phyloP scores from a whole-genome alignment of 2,888 invertebrate species.

The Mythimna vitellina region DNA sequence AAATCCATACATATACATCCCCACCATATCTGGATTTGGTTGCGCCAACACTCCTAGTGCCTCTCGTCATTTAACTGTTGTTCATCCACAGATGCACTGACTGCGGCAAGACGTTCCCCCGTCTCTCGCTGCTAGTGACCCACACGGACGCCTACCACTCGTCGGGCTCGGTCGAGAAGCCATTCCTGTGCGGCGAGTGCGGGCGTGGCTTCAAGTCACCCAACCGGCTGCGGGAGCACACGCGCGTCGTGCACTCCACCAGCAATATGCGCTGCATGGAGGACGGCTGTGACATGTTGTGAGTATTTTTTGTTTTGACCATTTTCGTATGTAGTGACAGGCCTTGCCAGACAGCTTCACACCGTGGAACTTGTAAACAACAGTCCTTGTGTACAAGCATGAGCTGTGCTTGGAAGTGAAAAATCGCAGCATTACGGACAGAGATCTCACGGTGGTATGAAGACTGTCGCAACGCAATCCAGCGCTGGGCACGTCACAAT shows the following conservation, averaged over 20 bases:
- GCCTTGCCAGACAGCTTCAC: too few relatives aligned
- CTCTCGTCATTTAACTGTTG: background rate
- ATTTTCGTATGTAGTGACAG: too few relatives aligned
- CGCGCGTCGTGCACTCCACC: conserved; percentile 81
- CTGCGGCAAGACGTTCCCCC: conserved; percentile 88
- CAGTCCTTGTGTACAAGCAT: too few relatives aligned
- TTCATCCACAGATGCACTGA: conserved; percentile 82
- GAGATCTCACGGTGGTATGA: too few relatives aligned
- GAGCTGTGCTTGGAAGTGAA: too few relatives aligned
- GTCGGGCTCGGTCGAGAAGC: conserved; percentile 70
- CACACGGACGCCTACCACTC: conserved; percentile 88
- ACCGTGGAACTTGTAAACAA: too few relatives aligned
- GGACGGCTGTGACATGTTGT: conserved; percentile 75
- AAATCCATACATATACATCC: too few relatives aligned
- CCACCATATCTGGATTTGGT: too few relatives aligned
- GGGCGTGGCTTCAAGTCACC: conserved; percentile 81
- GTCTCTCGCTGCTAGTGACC: conserved; percentile 88
- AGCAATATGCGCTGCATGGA: conserved; percentile 83
- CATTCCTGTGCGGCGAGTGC: conserved; percentile 75
- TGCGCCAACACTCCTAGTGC: too few relatives aligned
- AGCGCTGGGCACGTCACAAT: too few relatives aligned
- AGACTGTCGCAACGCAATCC: too few relatives aligned
- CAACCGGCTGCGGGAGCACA: conserved; percentile 85
- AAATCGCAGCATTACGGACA: too few relatives aligned
- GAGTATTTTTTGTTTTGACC: conserved; percentile 54